These are phyloP conservation scores for Rhimphoctona megacephalus DNA, from an alignment of 2,888 invertebrate species.

Conservation along the genomic window DNA sequence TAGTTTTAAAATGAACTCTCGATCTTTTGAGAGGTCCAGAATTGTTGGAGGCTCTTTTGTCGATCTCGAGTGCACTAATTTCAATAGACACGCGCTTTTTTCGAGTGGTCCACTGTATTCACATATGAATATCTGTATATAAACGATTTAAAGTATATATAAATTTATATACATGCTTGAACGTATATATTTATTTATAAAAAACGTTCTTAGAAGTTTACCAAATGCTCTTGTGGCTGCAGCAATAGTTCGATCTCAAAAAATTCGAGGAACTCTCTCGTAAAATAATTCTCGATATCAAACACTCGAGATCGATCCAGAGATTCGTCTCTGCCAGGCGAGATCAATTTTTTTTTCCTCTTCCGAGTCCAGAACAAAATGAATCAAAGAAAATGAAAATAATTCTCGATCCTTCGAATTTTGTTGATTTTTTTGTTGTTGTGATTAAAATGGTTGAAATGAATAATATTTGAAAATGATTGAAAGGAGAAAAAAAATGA, in stretches of 20 bases:
- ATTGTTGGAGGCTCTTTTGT: conserved; percentile 6
- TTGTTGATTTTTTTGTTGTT: background rate
- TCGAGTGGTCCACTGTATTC: conserved; percentile 30
- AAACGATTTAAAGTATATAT: background rate
- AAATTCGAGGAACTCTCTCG: background rate
- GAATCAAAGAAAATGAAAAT: background rate
- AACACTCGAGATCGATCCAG: conserved; percentile 57
- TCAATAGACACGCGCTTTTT: conserved; percentile 25
- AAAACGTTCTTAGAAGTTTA: background rate
- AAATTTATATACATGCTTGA: background rate
- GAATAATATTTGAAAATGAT: background rate
- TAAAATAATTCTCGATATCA: conserved; percentile 17
- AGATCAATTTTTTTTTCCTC: background rate
- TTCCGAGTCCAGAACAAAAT: background rate
- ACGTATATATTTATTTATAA: background rate
- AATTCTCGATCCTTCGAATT: background rate
- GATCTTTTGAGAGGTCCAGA: conserved; percentile 5
- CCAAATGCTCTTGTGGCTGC: conserved; percentile 11
- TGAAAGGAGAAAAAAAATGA: background rate
- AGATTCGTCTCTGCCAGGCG: conserved; percentile 12
- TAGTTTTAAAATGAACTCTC: conserved; percentile 38
- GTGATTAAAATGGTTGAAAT: background rate
- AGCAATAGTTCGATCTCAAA: background rate
- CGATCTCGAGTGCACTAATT: conserved; percentile 38
- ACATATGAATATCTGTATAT: too few species aligned